Evolutionary conservation across 2,888 invertebrate species (phyloP), one percentile per base, ranked within the genome.

Genomic region (Himalopsyche anomala): DNA sequence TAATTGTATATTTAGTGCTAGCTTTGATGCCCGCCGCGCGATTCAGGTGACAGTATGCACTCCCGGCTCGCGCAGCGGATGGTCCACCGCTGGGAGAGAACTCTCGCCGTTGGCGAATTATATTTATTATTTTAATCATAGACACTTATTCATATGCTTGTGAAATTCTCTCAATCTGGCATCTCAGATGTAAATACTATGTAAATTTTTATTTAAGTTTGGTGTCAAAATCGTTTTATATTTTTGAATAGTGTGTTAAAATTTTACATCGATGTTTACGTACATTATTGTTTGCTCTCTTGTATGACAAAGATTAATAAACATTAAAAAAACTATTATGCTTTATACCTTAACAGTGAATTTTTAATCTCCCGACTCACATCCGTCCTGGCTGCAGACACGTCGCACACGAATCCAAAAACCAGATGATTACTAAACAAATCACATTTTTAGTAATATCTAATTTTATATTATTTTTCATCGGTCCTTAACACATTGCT

Each of bases 281-380:
- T 74, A 74, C 36, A 74, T 74, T 88, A 86, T 88, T 85, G 87
- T 87, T 88, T 87, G 88, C 88, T 86, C 87, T 74, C 74, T 74
- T 88, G 88, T 88, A 88, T 89, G 87, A 88, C 88, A 83, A 74
- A 87, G 85, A 86, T 88, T 84, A 88, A 89, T 88, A 89, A 74
- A 51, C 51, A 51, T 51, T 6, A 62, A 74, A 89, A 87, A 88
- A 86, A 84, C 85, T 88, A 88, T 88, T 88, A 89, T 89, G 88
- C 87, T 89, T 89, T 88, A 88, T 89, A 87, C 84, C 86, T 82
- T 80, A 85, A 80, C 45, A 45, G 45, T 80, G 51, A 45, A 36
- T 74, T 74, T 74, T 74, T 74, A 9, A 19, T 62, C 36, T 74
- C 36, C 74, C 74, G 74, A 62, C 36, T 36, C 69, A 36, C 69